Conservation (phyloP, 1,140 invertebrate species). For the Magallana angulata region DNA sequence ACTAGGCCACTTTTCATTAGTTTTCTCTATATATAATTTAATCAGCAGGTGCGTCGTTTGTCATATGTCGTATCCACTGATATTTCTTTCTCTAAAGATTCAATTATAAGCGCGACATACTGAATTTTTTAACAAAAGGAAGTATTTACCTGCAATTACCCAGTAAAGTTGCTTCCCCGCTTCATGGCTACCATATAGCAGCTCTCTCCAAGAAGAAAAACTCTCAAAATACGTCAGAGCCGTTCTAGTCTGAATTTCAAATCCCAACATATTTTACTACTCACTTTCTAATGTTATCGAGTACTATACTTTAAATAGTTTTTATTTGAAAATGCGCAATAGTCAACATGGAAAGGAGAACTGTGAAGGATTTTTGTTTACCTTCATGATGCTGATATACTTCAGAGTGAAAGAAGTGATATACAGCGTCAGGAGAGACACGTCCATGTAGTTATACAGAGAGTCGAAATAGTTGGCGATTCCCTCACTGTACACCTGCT, state of each 20-base stretch:
- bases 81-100: too few species aligned
- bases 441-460: constrained; percentile 77
- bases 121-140: background rate
- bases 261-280: too few species aligned
- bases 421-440: constrained; percentile 73
- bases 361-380: constrained; percentile 40
- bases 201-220: constrained; percentile 48
- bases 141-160: constrained; percentile 61
- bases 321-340: too few species aligned
- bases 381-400: constrained; percentile 70
- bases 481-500: constrained; percentile 75
- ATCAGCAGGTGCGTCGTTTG: too few species aligned
- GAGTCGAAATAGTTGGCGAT: constrained; percentile 75
- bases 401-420: constrained; percentile 75
- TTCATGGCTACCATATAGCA: constrained; percentile 21
- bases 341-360: too few species aligned
- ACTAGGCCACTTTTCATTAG: too few species aligned
- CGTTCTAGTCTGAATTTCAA: constrained; percentile 44
- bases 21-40: too few species aligned
- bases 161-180: constrained; percentile 57
- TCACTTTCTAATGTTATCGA: too few species aligned
- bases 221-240: constrained; percentile 57
- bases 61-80: too few species aligned
- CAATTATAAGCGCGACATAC: too few species aligned
- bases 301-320: too few species aligned